These are phyloP conservation scores for Brachyistius frenatus DNA, from an alignment of 2,113 vertebrate species.

Conservation along the genomic window DNA sequence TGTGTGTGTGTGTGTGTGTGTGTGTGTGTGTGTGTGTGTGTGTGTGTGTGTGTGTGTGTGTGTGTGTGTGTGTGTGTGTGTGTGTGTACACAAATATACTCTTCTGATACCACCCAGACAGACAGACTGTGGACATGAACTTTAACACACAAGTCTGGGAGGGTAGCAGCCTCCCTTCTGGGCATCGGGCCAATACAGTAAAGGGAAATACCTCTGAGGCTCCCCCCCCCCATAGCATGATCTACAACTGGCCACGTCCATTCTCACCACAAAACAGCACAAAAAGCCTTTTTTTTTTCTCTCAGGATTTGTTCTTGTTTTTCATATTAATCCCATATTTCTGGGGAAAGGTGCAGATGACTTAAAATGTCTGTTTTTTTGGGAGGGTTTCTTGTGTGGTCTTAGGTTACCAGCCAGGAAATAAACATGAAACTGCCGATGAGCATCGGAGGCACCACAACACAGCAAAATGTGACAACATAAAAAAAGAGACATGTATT, in stretches of 20 bases:
- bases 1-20: slow-evolving; percentile 6
- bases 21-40: background rate
- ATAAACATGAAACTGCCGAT: background rate
- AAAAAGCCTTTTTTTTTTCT: slow-evolving; percentile 71
- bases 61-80: slow-evolving; percentile 8
- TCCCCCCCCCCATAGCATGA: slow-evolving; percentile 40
- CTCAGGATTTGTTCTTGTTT: slow-evolving; percentile 40
- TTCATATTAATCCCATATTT: slow-evolving; percentile 49
- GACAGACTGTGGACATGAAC: slow-evolving; percentile 70
- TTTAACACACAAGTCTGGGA: slow-evolving; percentile 73
- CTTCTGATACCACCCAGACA: slow-evolving; percentile 44
- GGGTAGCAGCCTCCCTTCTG: slow-evolving; percentile 26
- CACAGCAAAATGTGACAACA: background rate
- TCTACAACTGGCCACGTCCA: slow-evolving; percentile 52
- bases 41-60: background rate
- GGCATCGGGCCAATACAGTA: slow-evolving; percentile 62
- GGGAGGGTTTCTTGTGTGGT: slow-evolving; percentile 55
- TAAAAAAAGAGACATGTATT: background rate
- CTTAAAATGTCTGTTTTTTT: slow-evolving; percentile 30
- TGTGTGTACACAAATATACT: slow-evolving; percentile 6
- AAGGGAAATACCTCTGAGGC: slow-evolving; percentile 66
- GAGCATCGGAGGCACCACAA: background rate
- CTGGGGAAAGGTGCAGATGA: slow-evolving; percentile 26
- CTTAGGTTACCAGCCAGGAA: slow-evolving; percentile 11
- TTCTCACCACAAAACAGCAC: slow-evolving; percentile 39